phyloP scores from a whole-genome alignment of 2,113 vertebrate genomes.

The Suncus etruscus region DNA sequence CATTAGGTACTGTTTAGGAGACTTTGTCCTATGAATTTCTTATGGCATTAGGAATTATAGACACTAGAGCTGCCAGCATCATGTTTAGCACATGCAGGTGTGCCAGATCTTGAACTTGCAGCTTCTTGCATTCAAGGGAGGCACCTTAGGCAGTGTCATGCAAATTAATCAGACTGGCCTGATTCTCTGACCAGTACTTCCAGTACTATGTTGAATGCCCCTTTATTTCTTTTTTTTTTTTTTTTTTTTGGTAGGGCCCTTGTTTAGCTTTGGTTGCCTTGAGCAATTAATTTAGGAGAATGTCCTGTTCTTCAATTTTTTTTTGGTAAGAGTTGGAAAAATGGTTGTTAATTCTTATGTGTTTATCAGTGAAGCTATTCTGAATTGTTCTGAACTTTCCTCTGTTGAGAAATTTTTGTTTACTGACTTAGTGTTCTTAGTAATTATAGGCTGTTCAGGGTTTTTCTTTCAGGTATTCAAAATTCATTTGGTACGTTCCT shows the following conservation, averaged over 20 bases:
- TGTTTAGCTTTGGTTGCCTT: neutral
- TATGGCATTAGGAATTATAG: no score
- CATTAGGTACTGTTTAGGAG: no score
- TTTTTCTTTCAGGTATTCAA: neutral
- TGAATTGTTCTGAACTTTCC: slow-evolving; percentile 7
- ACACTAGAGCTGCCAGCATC: no score
- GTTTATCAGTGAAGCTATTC: slow-evolving; percentile 7
- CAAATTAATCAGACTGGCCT: no score
- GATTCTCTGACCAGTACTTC: no score
- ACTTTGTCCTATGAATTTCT: no score
- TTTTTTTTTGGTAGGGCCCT: neutral
- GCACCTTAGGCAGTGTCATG: no score
- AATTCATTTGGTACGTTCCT: neutral
- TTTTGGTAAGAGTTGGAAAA: neutral
- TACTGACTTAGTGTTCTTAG: slow-evolving; percentile 7
- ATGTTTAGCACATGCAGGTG: no score
- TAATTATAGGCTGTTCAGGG: slow-evolving; percentile 5
- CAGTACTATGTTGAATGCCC: no score
- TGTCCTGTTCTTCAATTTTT: neutral
- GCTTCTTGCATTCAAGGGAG: no score
- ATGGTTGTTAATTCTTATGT: slow-evolving; percentile 1
- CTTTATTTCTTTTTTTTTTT: no score
- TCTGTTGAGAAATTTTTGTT: neutral
- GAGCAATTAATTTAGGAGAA: neutral
- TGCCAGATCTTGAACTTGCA: no score